These are phyloP conservation scores for Rhynchonycteris naso DNA, from an alignment of 2,797 vertebrate species.

Conservation along the genomic window DNA sequence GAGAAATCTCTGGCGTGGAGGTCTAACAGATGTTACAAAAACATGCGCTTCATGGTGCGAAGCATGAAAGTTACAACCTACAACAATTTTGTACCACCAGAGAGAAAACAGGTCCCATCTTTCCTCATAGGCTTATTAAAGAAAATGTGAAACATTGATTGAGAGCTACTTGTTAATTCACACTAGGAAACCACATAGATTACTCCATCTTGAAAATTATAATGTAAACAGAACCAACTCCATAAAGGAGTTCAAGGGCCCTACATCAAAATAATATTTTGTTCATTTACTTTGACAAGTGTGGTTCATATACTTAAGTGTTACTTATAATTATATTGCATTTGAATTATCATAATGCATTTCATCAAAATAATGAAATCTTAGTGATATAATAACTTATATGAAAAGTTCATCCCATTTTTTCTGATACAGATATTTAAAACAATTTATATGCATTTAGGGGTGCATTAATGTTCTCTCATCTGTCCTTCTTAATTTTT, in stretches of 20 bases:
- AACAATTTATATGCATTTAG: constrained; percentile 27
- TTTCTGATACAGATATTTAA: constrained; percentile 40
- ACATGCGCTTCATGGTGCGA: neutral
- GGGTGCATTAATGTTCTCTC: neutral
- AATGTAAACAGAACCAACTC: constrained; percentile 76
- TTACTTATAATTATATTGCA: constrained; percentile 68
- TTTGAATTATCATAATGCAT: constrained; percentile 66
- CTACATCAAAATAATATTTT: constrained; percentile 79
- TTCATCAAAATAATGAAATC: constrained; percentile 77
- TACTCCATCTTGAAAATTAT: constrained; percentile 80
- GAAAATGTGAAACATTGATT: constrained; percentile 65
- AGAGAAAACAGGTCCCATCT: constrained; percentile 29
- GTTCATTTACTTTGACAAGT: constrained; percentile 78
- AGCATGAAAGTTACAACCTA: constrained; percentile 20
- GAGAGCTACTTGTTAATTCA: constrained; percentile 78
- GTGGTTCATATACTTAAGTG: constrained; percentile 71
- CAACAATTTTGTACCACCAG: constrained; percentile 10
- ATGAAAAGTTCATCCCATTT: constrained; percentile 49
- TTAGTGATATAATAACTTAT: constrained; percentile 58
- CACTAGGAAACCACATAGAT: constrained; percentile 69
- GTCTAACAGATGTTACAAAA: neutral
- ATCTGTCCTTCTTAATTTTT: neutral
- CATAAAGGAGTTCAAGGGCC: constrained; percentile 73
- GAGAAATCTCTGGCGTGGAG: neutral
- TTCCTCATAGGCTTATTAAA: constrained; percentile 45